Evolutionary conservation across 2,888 invertebrate genomes (phyloP).

Genomic region (Rhingia rostrata): DNA sequence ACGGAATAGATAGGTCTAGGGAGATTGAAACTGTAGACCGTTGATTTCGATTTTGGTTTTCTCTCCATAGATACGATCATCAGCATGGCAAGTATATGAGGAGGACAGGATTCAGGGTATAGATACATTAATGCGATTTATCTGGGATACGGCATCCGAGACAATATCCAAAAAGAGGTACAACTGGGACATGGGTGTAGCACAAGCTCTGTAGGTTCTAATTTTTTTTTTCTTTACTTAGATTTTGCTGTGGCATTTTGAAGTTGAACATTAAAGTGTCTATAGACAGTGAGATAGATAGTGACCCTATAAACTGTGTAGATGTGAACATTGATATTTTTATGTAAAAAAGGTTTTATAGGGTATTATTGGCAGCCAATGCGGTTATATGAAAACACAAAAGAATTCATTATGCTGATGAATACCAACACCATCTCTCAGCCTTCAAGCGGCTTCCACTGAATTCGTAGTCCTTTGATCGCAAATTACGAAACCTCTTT

Average conservation of each 20-base stretch:
- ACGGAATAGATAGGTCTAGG: conserved; percentile 63
- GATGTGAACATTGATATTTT: no score
- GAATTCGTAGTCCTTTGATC: no score
- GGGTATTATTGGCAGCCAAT: no score
- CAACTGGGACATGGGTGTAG: conserved; percentile 40
- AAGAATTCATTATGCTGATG: no score
- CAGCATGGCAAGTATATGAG: conserved; percentile 14
- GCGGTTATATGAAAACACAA: no score
- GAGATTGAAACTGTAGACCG: conserved; percentile 50
- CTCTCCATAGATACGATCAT: conserved; percentile 47
- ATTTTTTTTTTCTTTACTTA: conserved; percentile 59
- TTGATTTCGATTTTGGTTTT: conserved; percentile 56
- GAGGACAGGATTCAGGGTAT: conserved; percentile 48
- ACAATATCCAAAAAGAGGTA: not conserved
- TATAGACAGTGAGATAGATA: conserved; percentile 23
- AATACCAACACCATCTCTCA: no score
- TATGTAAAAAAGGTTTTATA: no score
- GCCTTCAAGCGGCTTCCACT: no score
- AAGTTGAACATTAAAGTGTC: conserved; percentile 66
- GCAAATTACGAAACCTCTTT: no score
- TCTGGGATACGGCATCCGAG: conserved; percentile 44
- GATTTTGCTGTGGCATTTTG: conserved; percentile 68
- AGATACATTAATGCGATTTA: conserved; percentile 71
- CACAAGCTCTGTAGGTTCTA: conserved; percentile 32
- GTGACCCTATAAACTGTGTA: no score